Base-by-base conservation (phyloP, 2,888 invertebrate genomes). In the Lysandra coridon region DNA sequence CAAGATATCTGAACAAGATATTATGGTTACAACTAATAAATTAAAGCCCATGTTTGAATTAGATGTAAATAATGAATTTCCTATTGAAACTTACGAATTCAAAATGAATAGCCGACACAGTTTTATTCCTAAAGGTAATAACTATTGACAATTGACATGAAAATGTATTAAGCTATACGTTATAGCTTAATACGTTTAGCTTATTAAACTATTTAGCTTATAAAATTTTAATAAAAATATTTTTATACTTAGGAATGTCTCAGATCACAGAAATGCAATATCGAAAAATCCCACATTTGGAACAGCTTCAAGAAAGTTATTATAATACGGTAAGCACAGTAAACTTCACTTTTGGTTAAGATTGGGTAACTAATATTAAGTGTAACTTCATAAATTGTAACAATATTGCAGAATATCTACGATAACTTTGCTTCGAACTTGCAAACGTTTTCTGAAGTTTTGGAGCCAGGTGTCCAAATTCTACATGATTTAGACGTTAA, bases 121-220 rank as follows among this genome's bases (percentile, higher is more conserved):
- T 49, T 95, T 95, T 87, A 82, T 96, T 57, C 96, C 96, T 1
- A 96, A 96, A 94, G 96, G 96, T 94, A n/a, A 62, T 30, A 64
- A 64, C 30, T 3, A 64, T 60, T 37, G 6, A 40, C 6, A 10
- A 3, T 10, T 49, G 49, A 49, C 10, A 49, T 49, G 10, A 49
- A 10, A 49, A 44, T 10, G 2, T 33, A 33, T 23, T 23, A 23
- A 23, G 23, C 23, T 23, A 23, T 23, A 23, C 23, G 23, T 23
- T 23, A 23, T 23, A 23, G 23, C 23, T 23, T 23, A 23, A 23
- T 23, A 23, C 23, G 23, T 23, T 23, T 23, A 23, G 23, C 23
- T 23, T 23, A 33, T 2, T 10, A 62, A 23, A 62, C n/a, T 64
- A 30, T 30, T 30, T 12, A 30, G 30, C 4, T 64, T 12, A 30